Percentiles rank a stretch among this genome's conserved stretches.
Evolutionary conservation across 2,113 vertebrate genomes (phyloP).

Genomic region (Elgaria multicarinata): DNA sequence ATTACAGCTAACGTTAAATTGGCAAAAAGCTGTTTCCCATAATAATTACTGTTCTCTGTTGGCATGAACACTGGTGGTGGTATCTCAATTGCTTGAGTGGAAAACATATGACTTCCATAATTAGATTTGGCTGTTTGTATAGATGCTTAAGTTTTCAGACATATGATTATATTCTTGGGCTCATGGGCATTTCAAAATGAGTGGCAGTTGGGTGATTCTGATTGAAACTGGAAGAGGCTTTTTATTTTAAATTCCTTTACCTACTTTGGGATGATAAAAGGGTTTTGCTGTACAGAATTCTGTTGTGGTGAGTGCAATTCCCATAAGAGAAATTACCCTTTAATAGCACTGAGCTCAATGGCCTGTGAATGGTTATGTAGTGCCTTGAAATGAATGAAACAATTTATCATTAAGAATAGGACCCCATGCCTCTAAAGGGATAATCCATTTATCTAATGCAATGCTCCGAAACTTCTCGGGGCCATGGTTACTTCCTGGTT

Average conservation of each 20-base stretch:
- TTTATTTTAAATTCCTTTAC: conserved; percentile 71
- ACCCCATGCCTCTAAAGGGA: conserved; percentile 57
- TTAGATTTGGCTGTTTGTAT: not conserved
- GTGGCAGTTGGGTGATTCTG: conserved; percentile 35
- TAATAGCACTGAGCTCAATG: conserved; percentile 69
- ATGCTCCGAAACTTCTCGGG: not conserved
- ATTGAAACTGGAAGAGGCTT: conserved; percentile 33
- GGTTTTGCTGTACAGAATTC: conserved; percentile 40
- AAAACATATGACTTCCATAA: not conserved
- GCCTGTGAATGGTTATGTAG: conserved; percentile 72
- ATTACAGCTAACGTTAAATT: conserved; percentile 44
- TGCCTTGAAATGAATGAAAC: conserved; percentile 69
- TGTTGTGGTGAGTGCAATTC: conserved; percentile 62
- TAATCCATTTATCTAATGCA: conserved; percentile 60
- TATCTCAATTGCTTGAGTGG: conserved; percentile 17
- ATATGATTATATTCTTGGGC: conserved; percentile 39
- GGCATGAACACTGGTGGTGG: conserved; percentile 5
- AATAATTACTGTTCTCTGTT: conserved; percentile 29
- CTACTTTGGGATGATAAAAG: conserved; percentile 62
- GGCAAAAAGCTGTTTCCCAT: conserved; percentile 8
- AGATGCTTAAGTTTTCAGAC: not conserved
- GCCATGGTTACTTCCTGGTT: not conserved
- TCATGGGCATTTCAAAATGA: conserved; percentile 49
- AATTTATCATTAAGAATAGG: conserved; percentile 70
- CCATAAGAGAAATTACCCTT: conserved; percentile 73